These are phyloP conservation scores for Drosophila quasianomalipes DNA, from an alignment of 2,888 invertebrate genomes.

Conservation along the genomic window DNA sequence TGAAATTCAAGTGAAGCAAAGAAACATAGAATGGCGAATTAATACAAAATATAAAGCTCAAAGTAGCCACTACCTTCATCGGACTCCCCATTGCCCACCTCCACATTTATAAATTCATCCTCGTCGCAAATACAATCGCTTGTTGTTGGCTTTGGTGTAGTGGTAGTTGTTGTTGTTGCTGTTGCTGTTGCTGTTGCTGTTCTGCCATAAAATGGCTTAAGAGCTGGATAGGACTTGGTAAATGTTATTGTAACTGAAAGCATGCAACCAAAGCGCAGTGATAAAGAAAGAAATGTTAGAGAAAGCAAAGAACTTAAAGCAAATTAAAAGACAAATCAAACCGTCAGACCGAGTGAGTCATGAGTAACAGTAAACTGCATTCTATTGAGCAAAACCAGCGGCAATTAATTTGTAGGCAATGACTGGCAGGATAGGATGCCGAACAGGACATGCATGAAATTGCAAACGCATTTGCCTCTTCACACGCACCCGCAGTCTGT, in stretches of 20 bases:
- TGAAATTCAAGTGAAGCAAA: neutral
- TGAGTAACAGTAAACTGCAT: conserved; percentile 29
- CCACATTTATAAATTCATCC: conserved; percentile 58
- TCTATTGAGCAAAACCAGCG: conserved; percentile 39
- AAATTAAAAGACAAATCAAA: conserved; percentile 73
- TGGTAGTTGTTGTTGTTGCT: conserved; percentile 39
- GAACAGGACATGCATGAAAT: conserved; percentile 73
- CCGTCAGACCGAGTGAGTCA: conserved; percentile 39
- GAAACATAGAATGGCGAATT: neutral
- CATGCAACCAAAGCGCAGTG: conserved; percentile 56
- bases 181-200: conserved; percentile 42
- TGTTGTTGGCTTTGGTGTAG: conserved; percentile 42
- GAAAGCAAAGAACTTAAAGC: conserved; percentile 56
- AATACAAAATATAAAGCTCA: conserved; percentile 49
- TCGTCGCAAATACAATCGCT: conserved; percentile 75
- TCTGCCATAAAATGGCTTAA: conserved; percentile 51
- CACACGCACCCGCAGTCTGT: conserved; percentile 37
- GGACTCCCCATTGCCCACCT: conserved; percentile 48
- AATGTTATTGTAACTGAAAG: conserved; percentile 83
- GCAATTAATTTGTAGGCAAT: conserved; percentile 73
- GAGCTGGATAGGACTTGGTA: conserved; percentile 69
- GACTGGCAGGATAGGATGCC: conserved; percentile 7
- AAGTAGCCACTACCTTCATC: conserved; percentile 74
- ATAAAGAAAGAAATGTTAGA: conserved; percentile 40
- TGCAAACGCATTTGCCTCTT: conserved; percentile 46